These are phyloP conservation scores for Ptychochromis oligacanthus DNA, from an alignment of 2,113 vertebrate species.

Conservation along the genomic window DNA sequence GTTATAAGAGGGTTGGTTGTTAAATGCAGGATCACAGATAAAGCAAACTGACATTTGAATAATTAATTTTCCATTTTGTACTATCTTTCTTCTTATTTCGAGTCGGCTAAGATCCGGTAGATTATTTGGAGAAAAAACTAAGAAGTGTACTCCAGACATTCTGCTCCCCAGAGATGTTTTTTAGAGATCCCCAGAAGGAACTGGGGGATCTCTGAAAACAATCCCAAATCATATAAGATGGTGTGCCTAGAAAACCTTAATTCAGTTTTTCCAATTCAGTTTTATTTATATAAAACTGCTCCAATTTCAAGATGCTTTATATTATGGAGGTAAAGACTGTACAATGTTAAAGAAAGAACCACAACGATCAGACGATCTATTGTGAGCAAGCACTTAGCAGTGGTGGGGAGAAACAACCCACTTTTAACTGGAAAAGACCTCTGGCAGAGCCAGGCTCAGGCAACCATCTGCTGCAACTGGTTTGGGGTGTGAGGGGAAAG, in stretches of 20 bases:
- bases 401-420: not conserved
- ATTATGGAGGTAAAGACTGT: not conserved
- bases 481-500: not conserved
- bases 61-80: not conserved
- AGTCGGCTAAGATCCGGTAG: not conserved
- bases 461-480: not conserved
- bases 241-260: not conserved
- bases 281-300: not conserved
- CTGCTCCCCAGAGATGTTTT: not conserved
- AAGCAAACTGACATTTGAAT: not conserved
- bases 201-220: not conserved
- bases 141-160: not conserved
- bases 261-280: too few relatives aligned
- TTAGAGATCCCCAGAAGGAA: too few relatives aligned
- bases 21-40: not conserved
- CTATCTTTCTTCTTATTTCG: not conserved
- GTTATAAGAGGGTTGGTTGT: not conserved
- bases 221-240: not conserved
- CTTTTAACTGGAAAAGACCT: not conserved
- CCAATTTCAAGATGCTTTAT: not conserved
- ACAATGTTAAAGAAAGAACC: not conserved
- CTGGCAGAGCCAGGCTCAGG: not conserved
- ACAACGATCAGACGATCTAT: not conserved
- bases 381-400: not conserved
- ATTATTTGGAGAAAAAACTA: not conserved